A percentile compares a stretch with the other conserved stretches of the same genome.
Evolutionary conservation across 2,797 vertebrate species (phyloP).

Genomic region (Nannoperca australis): DNA sequence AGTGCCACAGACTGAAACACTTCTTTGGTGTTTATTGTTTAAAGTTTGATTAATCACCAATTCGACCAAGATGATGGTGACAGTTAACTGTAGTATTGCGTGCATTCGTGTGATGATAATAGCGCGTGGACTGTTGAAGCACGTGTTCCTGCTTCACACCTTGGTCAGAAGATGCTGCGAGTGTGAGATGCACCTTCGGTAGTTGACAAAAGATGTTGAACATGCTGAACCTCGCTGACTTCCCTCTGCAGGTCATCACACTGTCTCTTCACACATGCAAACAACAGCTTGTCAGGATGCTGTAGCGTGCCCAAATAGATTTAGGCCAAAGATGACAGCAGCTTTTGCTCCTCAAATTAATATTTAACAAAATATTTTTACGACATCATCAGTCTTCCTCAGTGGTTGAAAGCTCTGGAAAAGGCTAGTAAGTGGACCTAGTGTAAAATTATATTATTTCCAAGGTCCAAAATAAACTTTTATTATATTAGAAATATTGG

Average conservation of each 20-base stretch:
- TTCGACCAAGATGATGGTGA: not conserved
- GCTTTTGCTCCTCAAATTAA: not conserved
- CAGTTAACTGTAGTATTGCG: not conserved
- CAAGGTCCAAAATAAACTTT: not conserved
- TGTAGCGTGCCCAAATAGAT: not conserved
- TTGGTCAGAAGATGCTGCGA: not conserved
- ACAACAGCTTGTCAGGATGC: slow-evolving; percentile 3
- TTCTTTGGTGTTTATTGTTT: no score
- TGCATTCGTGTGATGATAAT: not conserved
- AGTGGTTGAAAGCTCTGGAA: not conserved
- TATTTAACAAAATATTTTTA: not conserved
- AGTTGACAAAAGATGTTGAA: not conserved
- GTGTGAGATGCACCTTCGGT: not conserved
- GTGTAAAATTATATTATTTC: no score
- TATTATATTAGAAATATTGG: not conserved
- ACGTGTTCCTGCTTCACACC: slow-evolving; percentile 3
- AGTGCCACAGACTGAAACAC: no score
- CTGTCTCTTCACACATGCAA: slow-evolving; percentile 38
- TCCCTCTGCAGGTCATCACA: slow-evolving; percentile 39
- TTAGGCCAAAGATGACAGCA: not conserved
- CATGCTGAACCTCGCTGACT: slow-evolving; percentile 30
- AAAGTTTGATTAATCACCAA: not conserved
- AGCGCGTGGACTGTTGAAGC: not conserved
- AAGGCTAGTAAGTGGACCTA: no score
- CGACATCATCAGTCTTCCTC: not conserved